Percentiles rank a stretch among this genome's conserved stretches.
These are phyloP conservation scores for Aproaerema taeniolella DNA, from an alignment of 2,888 invertebrate species.

Conservation along the genomic window DNA sequence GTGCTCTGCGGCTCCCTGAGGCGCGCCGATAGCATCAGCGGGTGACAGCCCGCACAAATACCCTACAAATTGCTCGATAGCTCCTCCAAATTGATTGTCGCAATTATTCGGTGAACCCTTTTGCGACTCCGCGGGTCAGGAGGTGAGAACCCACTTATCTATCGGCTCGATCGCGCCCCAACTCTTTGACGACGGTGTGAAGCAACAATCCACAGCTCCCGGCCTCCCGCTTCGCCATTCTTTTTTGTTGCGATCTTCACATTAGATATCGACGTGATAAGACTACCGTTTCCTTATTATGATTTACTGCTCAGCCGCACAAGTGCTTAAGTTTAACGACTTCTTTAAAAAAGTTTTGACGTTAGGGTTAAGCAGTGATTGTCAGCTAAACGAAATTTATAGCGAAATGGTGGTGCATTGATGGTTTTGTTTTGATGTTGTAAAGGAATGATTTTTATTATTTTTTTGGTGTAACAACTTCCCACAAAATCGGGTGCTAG, in stretches of 20 bases:
- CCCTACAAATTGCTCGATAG: constrained; percentile 75
- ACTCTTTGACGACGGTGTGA: constrained; percentile 71
- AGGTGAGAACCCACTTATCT: constrained; percentile 75
- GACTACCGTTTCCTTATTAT: constrained; percentile 38
- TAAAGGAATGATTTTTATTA: background rate
- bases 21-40: constrained; percentile 67
- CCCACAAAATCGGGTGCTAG: constrained; percentile 59
- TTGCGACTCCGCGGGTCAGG: constrained; percentile 60
- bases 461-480: constrained; percentile 46
- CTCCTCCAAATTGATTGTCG: constrained; percentile 75
- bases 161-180: constrained; percentile 54
- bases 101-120: constrained; percentile 75
- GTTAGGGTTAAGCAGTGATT: constrained; percentile 30
- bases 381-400: constrained; percentile 24
- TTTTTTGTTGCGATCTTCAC: constrained; percentile 57
- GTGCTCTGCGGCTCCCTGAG: constrained; percentile 54
- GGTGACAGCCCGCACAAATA: constrained; percentile 76
- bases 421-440: constrained; percentile 5
- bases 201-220: constrained; percentile 38
- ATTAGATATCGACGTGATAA: constrained; percentile 49
- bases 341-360: constrained; percentile 26
- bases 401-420: constrained; percentile 30
- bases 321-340: constrained; percentile 48
- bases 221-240: constrained; percentile 48
- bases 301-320: constrained; percentile 38